Evolutionary conservation across 1,140 invertebrate genomes (phyloP).

Genomic region (Caenorhabditis remanei): DNA sequence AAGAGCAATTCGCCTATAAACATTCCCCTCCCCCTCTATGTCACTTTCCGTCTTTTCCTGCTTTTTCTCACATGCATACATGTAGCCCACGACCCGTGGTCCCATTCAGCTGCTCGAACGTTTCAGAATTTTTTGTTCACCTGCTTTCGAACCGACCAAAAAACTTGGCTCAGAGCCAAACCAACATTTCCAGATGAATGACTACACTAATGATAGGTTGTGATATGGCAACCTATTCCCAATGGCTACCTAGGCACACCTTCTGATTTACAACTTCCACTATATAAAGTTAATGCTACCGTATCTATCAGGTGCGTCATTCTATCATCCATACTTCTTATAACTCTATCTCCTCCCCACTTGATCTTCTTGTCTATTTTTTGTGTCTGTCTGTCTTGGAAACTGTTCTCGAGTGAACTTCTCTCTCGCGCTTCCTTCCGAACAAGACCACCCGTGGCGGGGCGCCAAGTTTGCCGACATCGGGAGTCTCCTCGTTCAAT

Average conservation of each 20-base stretch:
- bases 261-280: background rate
- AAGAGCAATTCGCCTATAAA: conserved; percentile 55
- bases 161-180: background rate
- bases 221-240: background rate
- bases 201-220: background rate
- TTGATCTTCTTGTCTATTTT: conserved; percentile 33
- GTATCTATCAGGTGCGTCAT: background rate
- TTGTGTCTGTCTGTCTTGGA: conserved; percentile 40
- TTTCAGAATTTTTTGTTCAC: conserved; percentile 15
- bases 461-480: conserved; percentile 43
- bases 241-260: too few relatives aligned
- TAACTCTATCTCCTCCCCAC: background rate
- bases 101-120: conserved; percentile 50
- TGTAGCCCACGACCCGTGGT: background rate
- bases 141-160: background rate
- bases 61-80: conserved; percentile 54
- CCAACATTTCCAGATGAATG: background rate
- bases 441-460: conserved; percentile 48
- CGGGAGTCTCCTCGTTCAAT: conserved; percentile 36
- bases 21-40: conserved; percentile 48
- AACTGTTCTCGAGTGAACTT: conserved; percentile 54
- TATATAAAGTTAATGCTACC: background rate
- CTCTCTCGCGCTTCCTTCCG: conserved; percentile 24
- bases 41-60: conserved; percentile 54
- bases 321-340: background rate